Conservation (phyloP, 2,888 invertebrate genomes). For the Augiades crinisus region DNA sequence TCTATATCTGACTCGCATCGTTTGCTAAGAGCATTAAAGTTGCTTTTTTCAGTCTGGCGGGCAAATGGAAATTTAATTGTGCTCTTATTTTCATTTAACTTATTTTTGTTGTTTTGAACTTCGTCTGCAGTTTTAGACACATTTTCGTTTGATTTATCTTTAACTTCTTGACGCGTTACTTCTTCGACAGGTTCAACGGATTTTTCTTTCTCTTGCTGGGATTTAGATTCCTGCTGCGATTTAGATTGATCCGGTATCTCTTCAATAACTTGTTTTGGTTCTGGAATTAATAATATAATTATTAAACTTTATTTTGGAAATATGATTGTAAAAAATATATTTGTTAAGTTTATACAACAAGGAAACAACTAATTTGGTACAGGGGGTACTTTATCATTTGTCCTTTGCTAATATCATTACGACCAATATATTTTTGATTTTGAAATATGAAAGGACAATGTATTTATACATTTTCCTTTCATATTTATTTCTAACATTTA, state of each 20-base stretch:
- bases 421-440: no score
- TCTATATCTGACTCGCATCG: constrained; percentile 65
- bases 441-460: no score
- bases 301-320: background rate
- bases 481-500: no score
- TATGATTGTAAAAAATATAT: no score
- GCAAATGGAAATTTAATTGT: constrained; percentile 54
- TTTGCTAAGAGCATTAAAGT: constrained; percentile 59
- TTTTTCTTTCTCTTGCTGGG: constrained; percentile 6
- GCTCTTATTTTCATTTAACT: constrained; percentile 33
- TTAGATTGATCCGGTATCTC: constrained; percentile 24
- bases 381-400: no score
- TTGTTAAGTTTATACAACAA: no score
- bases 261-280: constrained; percentile 18
- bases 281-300: constrained; percentile 9
- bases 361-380: no score
- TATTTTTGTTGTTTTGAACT: constrained; percentile 13
- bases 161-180: background rate
- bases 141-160: constrained; percentile 1
- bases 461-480: no score
- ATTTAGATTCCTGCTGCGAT: constrained; percentile 24
- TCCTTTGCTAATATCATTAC: no score
- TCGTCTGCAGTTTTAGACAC: background rate
- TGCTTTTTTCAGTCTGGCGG: constrained; percentile 62
- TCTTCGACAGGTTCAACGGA: background rate